Base-by-base conservation (phyloP, 2,113 vertebrate species). In the Numenius arquata region DNA sequence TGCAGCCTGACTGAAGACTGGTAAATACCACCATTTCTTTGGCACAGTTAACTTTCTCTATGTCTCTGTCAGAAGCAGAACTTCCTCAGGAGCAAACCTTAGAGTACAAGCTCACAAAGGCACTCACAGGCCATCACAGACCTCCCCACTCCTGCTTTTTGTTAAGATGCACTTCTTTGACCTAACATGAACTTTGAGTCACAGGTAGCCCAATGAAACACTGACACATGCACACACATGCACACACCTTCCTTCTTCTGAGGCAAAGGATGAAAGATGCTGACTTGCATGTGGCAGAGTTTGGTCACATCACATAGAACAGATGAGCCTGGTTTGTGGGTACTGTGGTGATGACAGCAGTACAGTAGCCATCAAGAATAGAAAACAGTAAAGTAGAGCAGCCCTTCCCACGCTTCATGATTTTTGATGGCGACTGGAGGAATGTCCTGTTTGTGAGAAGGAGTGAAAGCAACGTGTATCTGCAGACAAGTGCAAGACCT, bases 301-400 rank as follows among this genome's bases (percentile, higher is more conserved):
- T 47, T 67, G 50, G 34, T 45, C 0, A 0, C 2, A 9, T 45
- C 21, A 45, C 38, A 34, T 1, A 32, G 27, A 26, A 38, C 15
- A 71, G 21, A 27, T n/a, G 91, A 62, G 32, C 9, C 27, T 7
- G 22, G 48, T 11, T 25, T 5, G 6, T 4, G 27, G 41, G 15
- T 70, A 18, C 30, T 20, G 12, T 55, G 18, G 13, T 38, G 26
- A 48, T 16, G 19, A 58, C 22, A 12, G 34, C 25, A 43, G 23
- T 27, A 27, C 15, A 61, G 85, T 23, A 87, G 27, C 36, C 45
- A 23, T 23, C 41, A 41, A 50, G 43, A 94, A 36, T 1, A 72
- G 21, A 76, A 73, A 45, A 3, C 12, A 18, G 38, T 34, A 11
- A 91, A 92, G 91, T 0, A 89, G 25, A 56, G 62, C 43, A 63